Percentiles rank a stretch among this genome's conserved stretches.
Conservation (phyloP, 2,888 invertebrate species). For the Oligia latruncula region DNA sequence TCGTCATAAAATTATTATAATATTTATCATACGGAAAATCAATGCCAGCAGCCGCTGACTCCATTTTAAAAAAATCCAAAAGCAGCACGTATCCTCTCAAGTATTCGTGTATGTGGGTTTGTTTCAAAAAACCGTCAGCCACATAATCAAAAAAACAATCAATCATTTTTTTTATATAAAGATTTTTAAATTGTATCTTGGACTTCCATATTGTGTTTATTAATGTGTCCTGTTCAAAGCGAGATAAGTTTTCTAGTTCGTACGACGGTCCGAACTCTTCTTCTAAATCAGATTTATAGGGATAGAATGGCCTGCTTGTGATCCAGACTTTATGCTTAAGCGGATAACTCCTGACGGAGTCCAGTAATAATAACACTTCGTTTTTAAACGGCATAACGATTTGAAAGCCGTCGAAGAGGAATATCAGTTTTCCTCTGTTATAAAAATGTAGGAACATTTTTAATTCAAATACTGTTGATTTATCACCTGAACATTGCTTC, state of each 20-base stretch:
- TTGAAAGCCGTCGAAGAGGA: conserved; percentile 26
- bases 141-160: background rate
- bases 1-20: background rate
- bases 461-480: conserved; percentile 20
- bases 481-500: background rate
- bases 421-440: conserved; percentile 17
- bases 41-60: background rate
- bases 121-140: background rate
- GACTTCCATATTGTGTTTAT: background rate
- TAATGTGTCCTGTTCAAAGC: background rate
- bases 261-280: background rate
- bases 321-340: background rate
- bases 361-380: background rate
- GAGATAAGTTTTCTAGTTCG: background rate
- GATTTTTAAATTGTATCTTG: background rate
- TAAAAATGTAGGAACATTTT: conserved; percentile 48
- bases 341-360: background rate
- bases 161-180: background rate
- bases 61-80: background rate
- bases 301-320: background rate
- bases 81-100: background rate
- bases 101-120: background rate
- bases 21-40: background rate
- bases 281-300: background rate
- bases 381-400: background rate